Conservation (phyloP, 1,140 invertebrate genomes). For the Drosophila prosaltans region DNA sequence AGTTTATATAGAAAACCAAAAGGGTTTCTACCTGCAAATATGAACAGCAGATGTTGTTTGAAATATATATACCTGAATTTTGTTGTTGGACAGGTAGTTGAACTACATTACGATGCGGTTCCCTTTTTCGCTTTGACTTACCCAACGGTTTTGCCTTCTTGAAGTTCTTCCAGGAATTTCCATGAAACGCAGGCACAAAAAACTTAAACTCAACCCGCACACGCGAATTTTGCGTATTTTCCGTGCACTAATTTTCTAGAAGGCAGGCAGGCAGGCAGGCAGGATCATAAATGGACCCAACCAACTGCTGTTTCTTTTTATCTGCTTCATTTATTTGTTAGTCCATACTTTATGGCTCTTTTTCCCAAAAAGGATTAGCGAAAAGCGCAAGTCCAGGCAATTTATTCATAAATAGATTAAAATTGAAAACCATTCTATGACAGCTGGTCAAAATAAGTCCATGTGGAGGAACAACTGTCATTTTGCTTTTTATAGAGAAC, state of each 20-base stretch:
- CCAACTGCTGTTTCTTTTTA: slow-evolving; percentile 41
- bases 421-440: slow-evolving; percentile 44
- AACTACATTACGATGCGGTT: slow-evolving; percentile 4
- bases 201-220: slow-evolving; percentile 44
- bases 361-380: slow-evolving; percentile 31
- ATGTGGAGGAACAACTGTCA: not conserved
- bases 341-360: slow-evolving; percentile 47
- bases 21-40: slow-evolving; percentile 29
- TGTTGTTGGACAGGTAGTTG: slow-evolving; percentile 10
- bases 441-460: slow-evolving; percentile 49
- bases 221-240: slow-evolving; percentile 76
- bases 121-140: slow-evolving; percentile 3
- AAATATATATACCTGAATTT: slow-evolving; percentile 12
- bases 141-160: slow-evolving; percentile 9
- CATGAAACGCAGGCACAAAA: slow-evolving; percentile 18
- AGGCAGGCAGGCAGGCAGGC: slow-evolving; percentile 8
- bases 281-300: slow-evolving; percentile 39
- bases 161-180: slow-evolving; percentile 34
- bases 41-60: slow-evolving; percentile 20
- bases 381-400: slow-evolving; percentile 29
- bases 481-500: not conserved
- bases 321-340: slow-evolving; percentile 42
- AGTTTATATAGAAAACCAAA: slow-evolving; percentile 31
- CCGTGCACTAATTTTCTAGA: slow-evolving; percentile 64
- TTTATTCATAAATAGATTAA: slow-evolving; percentile 77